phyloP scores from a whole-genome alignment of 2,888 invertebrate genomes.

The Tachina grossa region DNA sequence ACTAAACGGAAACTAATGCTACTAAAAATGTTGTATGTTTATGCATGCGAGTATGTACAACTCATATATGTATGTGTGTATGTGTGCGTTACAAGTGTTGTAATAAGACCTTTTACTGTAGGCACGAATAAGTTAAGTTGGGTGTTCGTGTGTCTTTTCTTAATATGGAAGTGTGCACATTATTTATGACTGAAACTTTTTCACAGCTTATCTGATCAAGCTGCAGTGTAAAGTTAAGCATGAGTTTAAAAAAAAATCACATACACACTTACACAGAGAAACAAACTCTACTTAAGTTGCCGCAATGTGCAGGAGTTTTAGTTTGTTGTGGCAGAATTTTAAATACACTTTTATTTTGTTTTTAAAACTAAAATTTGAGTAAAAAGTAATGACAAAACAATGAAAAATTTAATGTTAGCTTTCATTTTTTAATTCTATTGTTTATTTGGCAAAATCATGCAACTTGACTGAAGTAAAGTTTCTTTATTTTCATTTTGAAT shows the following conservation, averaged over 20 bases:
- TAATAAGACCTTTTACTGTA: conserved; percentile 50
- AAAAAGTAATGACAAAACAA: background rate
- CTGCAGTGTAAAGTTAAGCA: conserved; percentile 67
- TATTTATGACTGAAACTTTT: conserved; percentile 77
- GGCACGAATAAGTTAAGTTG: conserved; percentile 42
- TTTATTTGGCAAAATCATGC: no score
- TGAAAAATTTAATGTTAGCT: no score
- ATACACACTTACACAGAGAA: background rate
- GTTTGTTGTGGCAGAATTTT: background rate
- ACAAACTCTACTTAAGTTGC: background rate
- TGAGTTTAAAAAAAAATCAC: conserved; percentile 36
- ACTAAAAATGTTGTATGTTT: conserved; percentile 60
- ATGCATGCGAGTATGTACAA: background rate
- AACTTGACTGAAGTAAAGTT: no score
- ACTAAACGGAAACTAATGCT: conserved; percentile 69
- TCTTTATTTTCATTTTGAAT: no score
- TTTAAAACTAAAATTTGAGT: background rate
- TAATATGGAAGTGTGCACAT: conserved; percentile 69
- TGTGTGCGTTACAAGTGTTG: conserved; percentile 37
- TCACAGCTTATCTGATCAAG: conserved; percentile 76
- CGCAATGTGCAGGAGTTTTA: background rate
- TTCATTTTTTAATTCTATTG: no score
- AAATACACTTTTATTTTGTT: conserved; percentile 2
- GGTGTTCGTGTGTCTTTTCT: background rate
- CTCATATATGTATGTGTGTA: background rate